Base-by-base conservation (phyloP, 2,888 invertebrate genomes). In the Bursaphelenchus okinawaensis region DNA sequence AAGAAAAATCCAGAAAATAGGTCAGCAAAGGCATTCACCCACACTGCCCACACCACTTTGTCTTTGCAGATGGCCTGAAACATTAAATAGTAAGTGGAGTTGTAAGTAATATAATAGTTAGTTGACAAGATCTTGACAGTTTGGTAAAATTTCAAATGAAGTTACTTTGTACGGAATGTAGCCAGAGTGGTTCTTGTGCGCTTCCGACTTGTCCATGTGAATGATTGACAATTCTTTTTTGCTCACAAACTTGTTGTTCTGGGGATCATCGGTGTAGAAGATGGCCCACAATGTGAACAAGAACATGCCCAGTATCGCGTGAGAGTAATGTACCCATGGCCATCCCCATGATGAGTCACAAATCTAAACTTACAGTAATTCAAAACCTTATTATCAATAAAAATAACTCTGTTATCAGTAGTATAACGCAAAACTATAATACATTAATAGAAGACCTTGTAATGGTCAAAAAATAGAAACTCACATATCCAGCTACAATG, bases 321-420 rank as follows among this genome's bases (percentile, higher is more conserved):
- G 77, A 22, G 67, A 54, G 63, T 78, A 78, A 70, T 75, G 79
- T 12, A 78, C 75, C 52, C 74, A 77, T 26, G 77, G 71, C 79
- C 79, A 79, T 19, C 79, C 78, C 24, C 68, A 28, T 12, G 57
- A 67, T 16, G 71, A 72, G 29, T 70, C 66, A 52, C 70, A 70
- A 8, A 70, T 50, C 67, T 70, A 51, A 27, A n/a, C n/a, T n/a
- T n/a, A n/a, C n/a, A n/a, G n/a, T n/a, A n/a, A n/a, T n/a, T n/a
- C n/a, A n/a, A n/a, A n/a, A n/a, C n/a, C n/a, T n/a, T n/a, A 40
- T n/a, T 27, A 26, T 1, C 12, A 23, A 24, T n/a, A 20, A 24
- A 52, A 52, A 22, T 52, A 52, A 52, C 19, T 22, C 9, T 19
- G 52, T 7, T 7, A 20, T 19, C 7, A 22, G 22, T 9, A 52